Evolutionary conservation across 2,888 invertebrate genomes (phyloP).

Genomic region (Drosophila fungiperda): DNA sequence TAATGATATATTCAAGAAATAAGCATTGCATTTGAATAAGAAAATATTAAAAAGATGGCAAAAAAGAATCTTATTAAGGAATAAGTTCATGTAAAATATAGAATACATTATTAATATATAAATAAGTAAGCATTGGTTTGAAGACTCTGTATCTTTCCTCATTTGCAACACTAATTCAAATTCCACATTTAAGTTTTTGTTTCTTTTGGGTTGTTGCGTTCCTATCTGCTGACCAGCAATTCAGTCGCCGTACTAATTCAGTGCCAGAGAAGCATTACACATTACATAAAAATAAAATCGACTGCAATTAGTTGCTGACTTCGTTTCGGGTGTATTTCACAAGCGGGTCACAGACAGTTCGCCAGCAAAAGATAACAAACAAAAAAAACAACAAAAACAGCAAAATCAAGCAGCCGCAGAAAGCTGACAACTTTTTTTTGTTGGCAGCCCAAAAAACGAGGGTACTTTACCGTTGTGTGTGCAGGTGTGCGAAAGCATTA

Average conservation of each 20-base stretch:
- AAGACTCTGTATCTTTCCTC: neutral
- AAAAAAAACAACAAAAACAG: neutral
- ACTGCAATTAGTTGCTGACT: constrained; percentile 52
- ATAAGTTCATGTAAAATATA: neutral
- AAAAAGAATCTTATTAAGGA: neutral
- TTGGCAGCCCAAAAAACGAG: constrained; percentile 76
- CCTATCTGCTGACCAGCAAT: constrained; percentile 32
- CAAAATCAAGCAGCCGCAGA: constrained; percentile 30
- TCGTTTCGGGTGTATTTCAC: constrained; percentile 9
- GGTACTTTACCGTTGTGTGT: constrained; percentile 74
- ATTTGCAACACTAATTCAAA: neutral
- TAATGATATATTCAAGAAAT: neutral
- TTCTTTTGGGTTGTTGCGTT: constrained; percentile 24
- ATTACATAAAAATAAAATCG: constrained; percentile 63
- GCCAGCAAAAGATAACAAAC: constrained; percentile 33
- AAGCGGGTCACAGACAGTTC: constrained; percentile 52
- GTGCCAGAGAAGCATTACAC: constrained; percentile 22
- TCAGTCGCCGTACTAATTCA: constrained; percentile 34
- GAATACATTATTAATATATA: too few relatives aligned
- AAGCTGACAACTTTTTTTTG: constrained; percentile 58
- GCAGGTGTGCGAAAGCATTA: constrained; percentile 80
- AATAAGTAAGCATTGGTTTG: neutral
- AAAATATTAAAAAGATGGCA: neutral
- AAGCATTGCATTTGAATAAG: neutral
- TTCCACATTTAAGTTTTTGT: neutral